Base-by-base conservation (phyloP, 2,888 invertebrate genomes). In the Apantesis nais region DNA sequence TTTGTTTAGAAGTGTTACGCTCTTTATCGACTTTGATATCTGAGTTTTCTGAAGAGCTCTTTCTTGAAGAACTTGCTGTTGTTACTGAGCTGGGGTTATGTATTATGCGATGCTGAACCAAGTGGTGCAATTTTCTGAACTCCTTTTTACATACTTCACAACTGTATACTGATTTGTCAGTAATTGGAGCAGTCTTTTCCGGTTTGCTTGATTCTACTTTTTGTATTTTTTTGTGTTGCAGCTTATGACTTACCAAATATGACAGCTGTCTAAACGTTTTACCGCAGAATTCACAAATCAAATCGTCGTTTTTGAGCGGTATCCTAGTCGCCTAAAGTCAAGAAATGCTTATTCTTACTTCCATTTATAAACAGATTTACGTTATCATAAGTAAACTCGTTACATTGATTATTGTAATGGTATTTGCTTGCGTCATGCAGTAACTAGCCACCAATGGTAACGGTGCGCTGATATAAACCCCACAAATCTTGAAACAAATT, bases 101-200 rank as follows among this genome's bases (percentile, higher is more conserved):
- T 70, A 93, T 94, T 67, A 91, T 84, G 5, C 94, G 88, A 81
- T 95, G 95, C 77, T 95, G 94, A 61, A 94, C 95, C 72, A 95
- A 87, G 84, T 95, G 94, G 79, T 95, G 94, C 58, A 95, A 81
- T 82, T 94, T 94, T 66, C 95, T 89, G 69, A 95, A 95, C 74
- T 93, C 90, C 78, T 95, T 95, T 74, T 93, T 90, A 78, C 95
- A 95, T 55, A 93, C 86, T 80, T 95, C 95, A 77, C 95, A 95
- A 79, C 89, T 89, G 67, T 92, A 91, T 16, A 93, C 88, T 4
- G 89, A 83, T 78, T 87, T 90, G 19, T 74, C 85, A 1, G 77
- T 60, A 39, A 75, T 73, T 52, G 78, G 75, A 34, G 81, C 77
- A 2, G 78, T 80, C 29, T 78, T 86, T 62, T 89, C 87, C 22